Percentiles rank a stretch among this genome's conserved stretches.
Conservation (phyloP, 2,888 invertebrate genomes). For the Mycalesis mineus region DNA sequence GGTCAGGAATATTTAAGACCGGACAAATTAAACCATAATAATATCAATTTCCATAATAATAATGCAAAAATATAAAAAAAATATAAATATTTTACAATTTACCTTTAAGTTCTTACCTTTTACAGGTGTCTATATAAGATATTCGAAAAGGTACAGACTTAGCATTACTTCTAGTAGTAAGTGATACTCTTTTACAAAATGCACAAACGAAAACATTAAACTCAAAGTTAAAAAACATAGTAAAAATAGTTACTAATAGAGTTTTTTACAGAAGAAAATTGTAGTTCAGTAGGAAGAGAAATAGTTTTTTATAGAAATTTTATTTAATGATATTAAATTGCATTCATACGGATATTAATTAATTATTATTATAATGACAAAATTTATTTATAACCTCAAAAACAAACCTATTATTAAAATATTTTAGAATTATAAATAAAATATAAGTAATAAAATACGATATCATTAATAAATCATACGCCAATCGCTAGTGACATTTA, state of each 20-base stretch:
- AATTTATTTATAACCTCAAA: not conserved
- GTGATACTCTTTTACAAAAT: not conserved
- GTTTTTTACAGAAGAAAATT: conserved; percentile 5
- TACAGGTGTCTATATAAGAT: not conserved
- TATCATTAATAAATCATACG: conserved; percentile 17
- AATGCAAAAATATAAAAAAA: no score
- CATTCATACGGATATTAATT: not conserved
- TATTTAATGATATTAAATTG: not conserved
- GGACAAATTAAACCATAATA: no score
- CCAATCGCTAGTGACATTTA: conserved; percentile 20
- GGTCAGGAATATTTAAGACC: no score
- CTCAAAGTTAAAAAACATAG: not conserved
- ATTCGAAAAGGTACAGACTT: not conserved
- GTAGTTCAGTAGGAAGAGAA: conserved; percentile 1
- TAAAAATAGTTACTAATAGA: no score
- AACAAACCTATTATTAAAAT: not conserved
- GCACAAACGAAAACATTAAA: not conserved
- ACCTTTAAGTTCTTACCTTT: not conserved
- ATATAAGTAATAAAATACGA: conserved; percentile 13
- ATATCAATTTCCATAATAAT: no score
- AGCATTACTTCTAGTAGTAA: not conserved
- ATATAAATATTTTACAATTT: not conserved
- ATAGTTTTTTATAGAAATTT: not conserved
- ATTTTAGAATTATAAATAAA: conserved; percentile 2
- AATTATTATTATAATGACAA: not conserved